Percentiles rank a stretch among this genome's conserved stretches.
Conservation (phyloP, 2,797 vertebrate genomes). For the Phoeniculus purpureus region DNA sequence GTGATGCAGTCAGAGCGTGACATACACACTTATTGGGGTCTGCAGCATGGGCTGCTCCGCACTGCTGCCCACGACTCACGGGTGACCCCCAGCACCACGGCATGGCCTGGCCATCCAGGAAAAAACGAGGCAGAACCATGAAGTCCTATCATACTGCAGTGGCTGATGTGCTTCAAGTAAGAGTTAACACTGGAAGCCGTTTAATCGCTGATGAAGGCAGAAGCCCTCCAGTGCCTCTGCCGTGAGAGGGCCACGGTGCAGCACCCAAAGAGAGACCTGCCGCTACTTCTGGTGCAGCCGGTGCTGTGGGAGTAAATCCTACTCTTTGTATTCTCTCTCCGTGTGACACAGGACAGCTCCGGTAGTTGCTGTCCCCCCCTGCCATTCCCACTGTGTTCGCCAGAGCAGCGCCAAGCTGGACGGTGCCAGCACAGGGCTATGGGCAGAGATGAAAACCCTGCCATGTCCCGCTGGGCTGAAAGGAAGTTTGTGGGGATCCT, state of each 20-base stretch:
- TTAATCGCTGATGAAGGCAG: neutral
- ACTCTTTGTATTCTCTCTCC: neutral
- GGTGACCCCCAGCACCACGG: accelerated
- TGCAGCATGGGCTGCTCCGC: neutral
- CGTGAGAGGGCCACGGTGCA: accelerated
- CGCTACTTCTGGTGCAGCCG: neutral
- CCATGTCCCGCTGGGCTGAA: neutral
- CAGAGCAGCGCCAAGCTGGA: neutral
- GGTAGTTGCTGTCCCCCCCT: accelerated
- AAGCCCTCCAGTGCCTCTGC: neutral
- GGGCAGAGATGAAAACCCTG: neutral
- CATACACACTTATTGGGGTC: accelerated
- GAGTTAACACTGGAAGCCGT: neutral
- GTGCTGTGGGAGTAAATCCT: neutral
- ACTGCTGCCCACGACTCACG: accelerated
- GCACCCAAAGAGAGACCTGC: accelerated
- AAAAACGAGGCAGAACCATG: accelerated
- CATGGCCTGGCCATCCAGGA: accelerated
- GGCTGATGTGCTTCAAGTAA: neutral
- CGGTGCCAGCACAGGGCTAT: accelerated
- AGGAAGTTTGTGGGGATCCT: constrained; percentile 24
- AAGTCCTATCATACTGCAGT: neutral
- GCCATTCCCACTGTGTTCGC: too few relatives aligned
- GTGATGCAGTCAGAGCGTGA: accelerated
- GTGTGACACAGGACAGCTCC: neutral